Percentiles rank a stretch among this genome's conserved stretches.
These are phyloP conservation scores for Drosophila kepulauana DNA, from an alignment of 1,140 invertebrate genomes.

Conservation along the genomic window DNA sequence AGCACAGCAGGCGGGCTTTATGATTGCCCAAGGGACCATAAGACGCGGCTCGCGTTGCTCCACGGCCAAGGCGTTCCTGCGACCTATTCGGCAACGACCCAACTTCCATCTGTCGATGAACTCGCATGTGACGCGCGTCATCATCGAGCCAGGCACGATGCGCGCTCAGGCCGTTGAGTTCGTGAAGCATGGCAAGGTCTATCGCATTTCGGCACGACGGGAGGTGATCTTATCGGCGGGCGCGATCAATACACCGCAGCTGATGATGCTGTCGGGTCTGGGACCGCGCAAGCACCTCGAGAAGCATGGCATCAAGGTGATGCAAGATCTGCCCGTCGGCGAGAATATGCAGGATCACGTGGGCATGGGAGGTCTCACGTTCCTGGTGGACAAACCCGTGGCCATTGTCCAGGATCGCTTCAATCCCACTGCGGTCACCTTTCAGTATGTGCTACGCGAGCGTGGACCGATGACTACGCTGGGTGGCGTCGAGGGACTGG, in stretches of 20 bases:
- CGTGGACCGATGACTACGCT: conserved; percentile 93
- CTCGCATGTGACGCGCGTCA: conserved; percentile 90
- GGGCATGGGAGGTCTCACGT: conserved; percentile 92
- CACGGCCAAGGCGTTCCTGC: conserved; percentile 95
- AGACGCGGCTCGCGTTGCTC: conserved; percentile 94
- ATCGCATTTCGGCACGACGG: conserved; percentile 89
- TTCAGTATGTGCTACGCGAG: conserved; percentile 91
- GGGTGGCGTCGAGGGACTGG: conserved; percentile 93
- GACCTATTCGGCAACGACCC: conserved; percentile 90
- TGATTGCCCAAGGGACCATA: conserved; percentile 96
- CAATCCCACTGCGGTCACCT: conserved; percentile 90
- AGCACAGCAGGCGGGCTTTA: conserved; percentile 92
- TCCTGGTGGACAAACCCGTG: conserved; percentile 91
- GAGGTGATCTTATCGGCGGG: conserved; percentile 93
- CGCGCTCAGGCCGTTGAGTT: conserved; percentile 92
- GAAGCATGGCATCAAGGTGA: conserved; percentile 89
- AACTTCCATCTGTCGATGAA: conserved; percentile 93
- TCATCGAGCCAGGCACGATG: conserved; percentile 90
- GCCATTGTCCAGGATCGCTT: conserved; percentile 91
- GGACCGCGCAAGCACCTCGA: conserved; percentile 91
- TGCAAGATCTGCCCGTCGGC: conserved; percentile 91
- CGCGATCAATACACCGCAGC: conserved; percentile 91
- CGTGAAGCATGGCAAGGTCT: conserved; percentile 88
- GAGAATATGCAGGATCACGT: conserved; percentile 94
- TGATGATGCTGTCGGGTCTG: conserved; percentile 95